These are phyloP conservation scores for Drosophila yooni DNA, from an alignment of 2,888 invertebrate genomes.

Conservation along the genomic window DNA sequence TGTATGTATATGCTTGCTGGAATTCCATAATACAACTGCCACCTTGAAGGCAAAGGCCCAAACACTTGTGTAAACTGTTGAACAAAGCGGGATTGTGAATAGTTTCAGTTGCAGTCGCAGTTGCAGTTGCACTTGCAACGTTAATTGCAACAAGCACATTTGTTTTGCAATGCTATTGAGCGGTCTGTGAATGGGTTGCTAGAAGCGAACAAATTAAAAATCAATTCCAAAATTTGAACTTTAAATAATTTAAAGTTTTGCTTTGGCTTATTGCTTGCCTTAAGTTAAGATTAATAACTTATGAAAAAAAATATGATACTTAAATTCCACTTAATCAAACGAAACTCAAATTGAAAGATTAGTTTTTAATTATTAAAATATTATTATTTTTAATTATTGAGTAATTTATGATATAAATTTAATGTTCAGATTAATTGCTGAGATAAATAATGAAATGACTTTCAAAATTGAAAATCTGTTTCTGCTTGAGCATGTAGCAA, in stretches of 20 bases:
- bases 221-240: neutral
- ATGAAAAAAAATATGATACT: neutral
- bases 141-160: neutral
- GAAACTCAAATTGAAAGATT: neutral
- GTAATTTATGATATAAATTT: neutral
- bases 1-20: constrained; percentile 11
- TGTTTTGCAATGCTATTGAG: neutral
- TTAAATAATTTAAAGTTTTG: neutral
- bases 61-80: constrained; percentile 53
- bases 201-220: neutral
- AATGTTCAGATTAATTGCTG: neutral
- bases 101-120: constrained; percentile 24
- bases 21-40: constrained; percentile 18
- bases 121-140: constrained; percentile 15
- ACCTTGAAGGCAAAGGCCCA: constrained; percentile 43
- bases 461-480: neutral
- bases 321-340: neutral
- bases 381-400: neutral
- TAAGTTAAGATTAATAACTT: neutral
- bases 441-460: neutral
- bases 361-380: neutral
- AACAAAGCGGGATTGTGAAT: neutral
- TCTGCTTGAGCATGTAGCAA: neutral
- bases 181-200: neutral
- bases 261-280: neutral